phyloP scores from a whole-genome alignment of 2,888 invertebrate genomes.

The Orchesella flavescens region DNA sequence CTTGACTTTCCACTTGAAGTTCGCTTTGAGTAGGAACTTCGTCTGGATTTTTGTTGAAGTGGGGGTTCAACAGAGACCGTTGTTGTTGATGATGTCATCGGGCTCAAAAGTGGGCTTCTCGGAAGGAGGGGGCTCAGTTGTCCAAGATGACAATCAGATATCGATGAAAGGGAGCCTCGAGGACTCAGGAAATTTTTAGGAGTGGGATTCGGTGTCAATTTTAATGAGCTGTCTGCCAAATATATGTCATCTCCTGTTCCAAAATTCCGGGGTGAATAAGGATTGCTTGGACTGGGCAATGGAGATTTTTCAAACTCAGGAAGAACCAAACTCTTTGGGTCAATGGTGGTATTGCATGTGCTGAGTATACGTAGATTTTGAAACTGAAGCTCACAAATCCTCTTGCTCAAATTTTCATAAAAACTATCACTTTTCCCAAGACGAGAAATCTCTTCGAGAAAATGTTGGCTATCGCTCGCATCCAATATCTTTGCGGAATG shows the following conservation, averaged over 20 bases:
- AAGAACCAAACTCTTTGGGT: constrained; percentile 62
- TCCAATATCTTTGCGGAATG: constrained; percentile 65
- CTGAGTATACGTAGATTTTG: constrained; percentile 70
- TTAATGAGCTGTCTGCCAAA: constrained; percentile 32
- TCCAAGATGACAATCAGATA: constrained; percentile 58
- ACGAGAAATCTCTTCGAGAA: constrained; percentile 70
- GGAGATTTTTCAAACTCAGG: constrained; percentile 67
- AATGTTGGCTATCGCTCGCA: constrained; percentile 71
- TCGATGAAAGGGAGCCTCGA: constrained; percentile 39
- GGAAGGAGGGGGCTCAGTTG: constrained; percentile 48
- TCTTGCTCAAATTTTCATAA: constrained; percentile 70
- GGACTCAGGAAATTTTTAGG: constrained; percentile 60
- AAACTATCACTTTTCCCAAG: constrained; percentile 71
- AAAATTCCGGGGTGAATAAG: constrained; percentile 23
- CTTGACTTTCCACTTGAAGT: constrained; percentile 57
- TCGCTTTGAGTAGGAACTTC: constrained; percentile 61
- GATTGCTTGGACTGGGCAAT: constrained; percentile 69
- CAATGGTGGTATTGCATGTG: constrained; percentile 69
- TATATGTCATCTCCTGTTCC: constrained; percentile 28
- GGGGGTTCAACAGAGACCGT: constrained; percentile 5
- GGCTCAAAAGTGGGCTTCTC: constrained; percentile 53
- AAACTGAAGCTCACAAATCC: constrained; percentile 71
- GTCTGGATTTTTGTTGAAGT: constrained; percentile 46
- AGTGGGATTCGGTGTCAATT: constrained; percentile 58
- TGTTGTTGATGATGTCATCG: neutral